Evolutionary conservation across 92 coral and sea anemone genomes (phyloP).

Genomic region (Metridium senile): DNA sequence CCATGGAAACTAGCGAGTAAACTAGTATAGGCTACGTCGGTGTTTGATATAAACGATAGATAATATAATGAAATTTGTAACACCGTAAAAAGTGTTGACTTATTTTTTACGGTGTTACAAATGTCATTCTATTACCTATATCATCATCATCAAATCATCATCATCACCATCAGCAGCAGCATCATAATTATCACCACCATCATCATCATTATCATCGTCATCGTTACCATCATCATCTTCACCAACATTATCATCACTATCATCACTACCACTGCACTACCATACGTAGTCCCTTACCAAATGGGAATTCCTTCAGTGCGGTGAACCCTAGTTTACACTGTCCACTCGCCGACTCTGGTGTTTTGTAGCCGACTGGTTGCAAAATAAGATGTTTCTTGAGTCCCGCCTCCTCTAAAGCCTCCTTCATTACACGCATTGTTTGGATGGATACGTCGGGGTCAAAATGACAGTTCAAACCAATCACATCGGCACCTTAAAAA

Average conservation of each 20-base stretch:
- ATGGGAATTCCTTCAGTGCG: constrained; percentile 71
- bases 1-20: too few species aligned
- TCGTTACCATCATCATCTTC: not conserved
- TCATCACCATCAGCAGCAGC: too few species aligned
- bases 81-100: too few species aligned
- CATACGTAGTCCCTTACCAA: constrained; percentile 37
- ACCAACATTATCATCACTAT: not conserved
- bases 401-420: constrained; percentile 69
- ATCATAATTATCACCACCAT: too few species aligned
- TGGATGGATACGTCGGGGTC: constrained; percentile 65
- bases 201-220: not conserved
- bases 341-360: constrained; percentile 51
- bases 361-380: constrained; percentile 71
- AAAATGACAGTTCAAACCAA: constrained; percentile 78
- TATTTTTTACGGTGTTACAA: too few species aligned
- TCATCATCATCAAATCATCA: too few species aligned
- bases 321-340: constrained; percentile 47
- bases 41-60: too few species aligned
- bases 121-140: too few species aligned
- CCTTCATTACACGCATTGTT: constrained; percentile 62
- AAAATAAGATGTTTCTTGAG: constrained; percentile 64
- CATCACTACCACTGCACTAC: not conserved
- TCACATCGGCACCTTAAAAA: constrained; percentile 2
- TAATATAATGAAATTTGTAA: too few species aligned
- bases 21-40: too few species aligned